Percentiles rank a stretch among this genome's conserved stretches.
These are phyloP conservation scores for Oasisia sp. DNA, from an alignment of 2,888 invertebrate genomes.

Conservation along the genomic window DNA sequence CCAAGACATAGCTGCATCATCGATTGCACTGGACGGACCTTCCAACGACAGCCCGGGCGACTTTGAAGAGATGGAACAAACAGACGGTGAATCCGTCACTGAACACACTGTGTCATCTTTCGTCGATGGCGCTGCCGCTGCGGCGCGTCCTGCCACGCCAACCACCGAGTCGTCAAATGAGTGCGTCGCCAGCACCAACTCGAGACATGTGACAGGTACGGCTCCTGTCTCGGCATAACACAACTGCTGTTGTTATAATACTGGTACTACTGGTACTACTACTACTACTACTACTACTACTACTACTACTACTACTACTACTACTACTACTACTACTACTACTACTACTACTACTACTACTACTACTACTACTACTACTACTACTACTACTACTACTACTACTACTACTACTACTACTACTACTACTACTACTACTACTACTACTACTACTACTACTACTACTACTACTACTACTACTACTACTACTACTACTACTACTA, in stretches of 20 bases:
- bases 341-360: not conserved
- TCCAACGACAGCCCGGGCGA: not conserved
- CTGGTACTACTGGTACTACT: not conserved
- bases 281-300: not conserved
- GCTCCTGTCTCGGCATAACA: too few species aligned
- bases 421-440: too few species aligned
- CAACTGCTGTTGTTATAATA: not conserved
- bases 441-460: too few species aligned
- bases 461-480: too few species aligned
- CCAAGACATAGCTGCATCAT: not conserved
- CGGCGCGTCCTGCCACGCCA: not conserved
- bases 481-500: too few species aligned
- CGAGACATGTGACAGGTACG: not conserved
- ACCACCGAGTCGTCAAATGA: not conserved
- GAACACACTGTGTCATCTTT: not conserved
- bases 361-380: slow-evolving; percentile 19
- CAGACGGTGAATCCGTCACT: not conserved
- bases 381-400: not conserved
- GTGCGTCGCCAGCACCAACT: too few species aligned
- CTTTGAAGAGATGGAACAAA: not conserved
- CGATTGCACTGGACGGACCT: not conserved
- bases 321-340: not conserved
- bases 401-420: too few species aligned
- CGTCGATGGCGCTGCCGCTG: not conserved
- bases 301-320: not conserved